phyloP scores from a whole-genome alignment of 2,113 vertebrate species.

The Festucalex cinctus region DNA sequence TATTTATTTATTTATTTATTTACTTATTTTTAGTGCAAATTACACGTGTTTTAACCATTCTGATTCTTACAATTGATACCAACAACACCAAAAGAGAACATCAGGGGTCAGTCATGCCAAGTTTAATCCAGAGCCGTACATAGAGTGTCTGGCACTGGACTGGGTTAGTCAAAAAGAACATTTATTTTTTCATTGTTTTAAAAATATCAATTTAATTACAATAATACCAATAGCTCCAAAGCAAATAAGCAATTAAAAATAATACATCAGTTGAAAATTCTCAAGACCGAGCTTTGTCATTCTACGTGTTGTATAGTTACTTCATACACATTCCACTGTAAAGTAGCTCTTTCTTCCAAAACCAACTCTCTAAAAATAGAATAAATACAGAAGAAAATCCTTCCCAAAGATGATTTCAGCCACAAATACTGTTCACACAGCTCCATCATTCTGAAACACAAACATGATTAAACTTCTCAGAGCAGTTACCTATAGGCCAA shows the following conservation, averaged over 20 bases:
- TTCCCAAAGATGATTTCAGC: slow-evolving; percentile 1
- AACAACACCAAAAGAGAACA: neutral
- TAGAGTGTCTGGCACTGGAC: too few relatives aligned
- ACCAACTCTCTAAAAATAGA: slow-evolving; percentile 2
- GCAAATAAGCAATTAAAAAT: neutral
- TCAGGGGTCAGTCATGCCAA: neutral
- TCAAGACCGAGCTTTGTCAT: slow-evolving; percentile 30
- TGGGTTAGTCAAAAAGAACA: too few relatives aligned
- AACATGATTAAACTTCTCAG: slow-evolving; percentile 14
- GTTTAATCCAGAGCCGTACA: neutral
- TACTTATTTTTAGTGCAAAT: neutral
- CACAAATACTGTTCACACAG: slow-evolving; percentile 29
- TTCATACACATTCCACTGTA: neutral
- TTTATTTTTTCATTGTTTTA: neutral
- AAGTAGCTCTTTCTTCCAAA: slow-evolving; percentile 26
- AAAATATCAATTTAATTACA: neutral
- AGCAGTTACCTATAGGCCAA: neutral
- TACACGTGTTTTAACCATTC: neutral
- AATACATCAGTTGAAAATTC: neutral
- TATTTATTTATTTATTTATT: too few relatives aligned
- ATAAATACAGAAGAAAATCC: slow-evolving; percentile 19
- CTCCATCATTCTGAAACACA: slow-evolving; percentile 58
- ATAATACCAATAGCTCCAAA: neutral
- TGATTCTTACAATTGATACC: too few relatives aligned
- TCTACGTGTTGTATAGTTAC: slow-evolving; percentile 16